phyloP scores from a whole-genome alignment of 2,113 vertebrate species.

The Ictalurus punctatus region DNA sequence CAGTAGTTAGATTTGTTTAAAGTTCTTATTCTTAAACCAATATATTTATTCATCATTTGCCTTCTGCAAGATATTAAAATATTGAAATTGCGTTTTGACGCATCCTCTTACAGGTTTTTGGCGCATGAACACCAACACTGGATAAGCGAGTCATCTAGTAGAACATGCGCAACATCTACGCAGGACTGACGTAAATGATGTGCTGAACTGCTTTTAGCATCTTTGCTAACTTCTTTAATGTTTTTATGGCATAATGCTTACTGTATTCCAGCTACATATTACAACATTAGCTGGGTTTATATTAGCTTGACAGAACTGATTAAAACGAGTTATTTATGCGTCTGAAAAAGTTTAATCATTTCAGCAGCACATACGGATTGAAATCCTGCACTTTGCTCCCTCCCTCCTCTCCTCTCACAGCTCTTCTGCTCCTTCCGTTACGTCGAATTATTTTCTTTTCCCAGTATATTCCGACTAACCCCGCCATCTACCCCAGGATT shows the following conservation, averaged over 20 bases:
- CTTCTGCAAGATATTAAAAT: not conserved
- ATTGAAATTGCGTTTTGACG: conserved; percentile 18
- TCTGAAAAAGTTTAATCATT: not conserved
- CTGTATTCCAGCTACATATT: not conserved
- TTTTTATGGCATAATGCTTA: not conserved
- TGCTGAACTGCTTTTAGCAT: conserved; percentile 3
- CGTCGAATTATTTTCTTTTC: conserved; percentile 25
- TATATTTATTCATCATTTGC: not conserved
- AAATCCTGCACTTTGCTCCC: conserved; percentile 53
- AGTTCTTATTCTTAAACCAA: not conserved
- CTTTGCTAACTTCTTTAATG: not conserved
- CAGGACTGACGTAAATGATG: conserved; percentile 43
- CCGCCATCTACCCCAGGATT: not conserved
- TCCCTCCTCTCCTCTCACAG: conserved; percentile 9
- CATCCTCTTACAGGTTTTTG: conserved; percentile 16
- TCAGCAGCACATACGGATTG: not conserved
- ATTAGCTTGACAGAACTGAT: not conserved
- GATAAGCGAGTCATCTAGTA: not conserved
- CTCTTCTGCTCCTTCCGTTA: conserved; percentile 29
- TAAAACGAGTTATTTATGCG: not conserved
- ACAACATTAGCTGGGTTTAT: not conserved
- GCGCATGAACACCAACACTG: conserved; percentile 7
- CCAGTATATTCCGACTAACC: not conserved
- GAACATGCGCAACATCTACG: conserved; percentile 46
- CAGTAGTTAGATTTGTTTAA: not conserved